Percentiles rank a stretch among this genome's conserved stretches.
phyloP scores from a whole-genome alignment of 1,140 invertebrate genomes.

The Leptopilina boulardi region DNA sequence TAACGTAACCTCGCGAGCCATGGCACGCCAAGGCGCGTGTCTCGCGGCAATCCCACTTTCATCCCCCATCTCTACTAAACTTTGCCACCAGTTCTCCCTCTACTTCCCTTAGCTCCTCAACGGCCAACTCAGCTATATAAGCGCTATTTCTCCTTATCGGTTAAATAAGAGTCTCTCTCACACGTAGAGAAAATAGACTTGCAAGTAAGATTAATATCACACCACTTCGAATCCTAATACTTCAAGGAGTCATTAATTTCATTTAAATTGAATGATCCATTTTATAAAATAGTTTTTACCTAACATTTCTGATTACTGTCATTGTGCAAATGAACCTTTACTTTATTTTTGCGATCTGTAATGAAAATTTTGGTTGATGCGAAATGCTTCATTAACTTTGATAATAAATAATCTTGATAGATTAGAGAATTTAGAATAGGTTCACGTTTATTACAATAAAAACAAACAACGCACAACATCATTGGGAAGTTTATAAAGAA shows the following conservation, averaged over 20 bases:
- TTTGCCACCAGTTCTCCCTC: conserved; percentile 1
- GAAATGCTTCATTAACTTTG: no score
- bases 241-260: not conserved
- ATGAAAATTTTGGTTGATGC: no score
- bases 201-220: not conserved
- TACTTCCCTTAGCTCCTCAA: conserved; percentile 26
- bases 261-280: not conserved
- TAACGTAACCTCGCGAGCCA: conserved; percentile 58
- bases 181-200: not conserved
- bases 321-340: no score
- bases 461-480: no score
- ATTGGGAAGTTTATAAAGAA: no score
- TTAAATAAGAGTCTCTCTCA: not conserved
- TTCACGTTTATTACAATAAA: no score
- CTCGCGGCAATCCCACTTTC: conserved; percentile 67
- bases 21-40: conserved; percentile 71
- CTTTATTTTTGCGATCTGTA: no score
- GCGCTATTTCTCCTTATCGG: conserved; percentile 22
- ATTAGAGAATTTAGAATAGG: no score
- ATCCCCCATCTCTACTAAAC: conserved; percentile 47
- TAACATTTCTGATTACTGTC: no score
- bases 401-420: no score
- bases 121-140: not conserved
- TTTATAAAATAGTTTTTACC: no score
- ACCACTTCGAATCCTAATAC: not conserved